Evolutionary conservation across 2,888 invertebrate genomes (phyloP).

Genomic region (Branchinecta sandiegonensis): DNA sequence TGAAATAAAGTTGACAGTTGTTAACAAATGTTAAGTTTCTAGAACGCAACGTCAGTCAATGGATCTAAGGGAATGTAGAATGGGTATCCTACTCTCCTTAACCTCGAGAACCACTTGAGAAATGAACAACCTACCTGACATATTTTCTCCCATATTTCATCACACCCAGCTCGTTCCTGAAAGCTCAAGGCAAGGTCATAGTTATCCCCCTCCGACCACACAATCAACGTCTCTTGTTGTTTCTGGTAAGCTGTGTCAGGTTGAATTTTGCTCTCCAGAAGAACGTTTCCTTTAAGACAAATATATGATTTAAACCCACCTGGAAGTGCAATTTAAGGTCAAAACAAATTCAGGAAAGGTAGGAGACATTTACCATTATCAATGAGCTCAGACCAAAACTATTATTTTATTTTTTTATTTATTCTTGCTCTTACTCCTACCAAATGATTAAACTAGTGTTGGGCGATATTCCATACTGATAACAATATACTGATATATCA

Average conservation of each 20-base stretch:
- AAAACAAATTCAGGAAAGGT: too few species aligned
- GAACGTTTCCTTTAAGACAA: constrained; percentile 47
- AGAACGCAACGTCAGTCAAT: neutral
- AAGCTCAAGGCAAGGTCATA: constrained; percentile 98
- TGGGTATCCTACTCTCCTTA: constrained; percentile 11
- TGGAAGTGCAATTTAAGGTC: too few species aligned
- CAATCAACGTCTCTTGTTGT: constrained; percentile 97
- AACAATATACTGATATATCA: too few species aligned
- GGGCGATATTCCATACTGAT: too few species aligned
- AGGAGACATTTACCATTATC: too few species aligned
- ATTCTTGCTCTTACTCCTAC: too few species aligned
- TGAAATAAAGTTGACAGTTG: too few species aligned
- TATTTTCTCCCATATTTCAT: constrained; percentile 99
- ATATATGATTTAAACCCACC: too few species aligned
- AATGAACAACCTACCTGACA: constrained; percentile 56
- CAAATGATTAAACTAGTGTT: too few species aligned
- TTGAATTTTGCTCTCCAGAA: constrained; percentile 94
- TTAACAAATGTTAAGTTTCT: too few species aligned
- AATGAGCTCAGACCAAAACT: too few species aligned
- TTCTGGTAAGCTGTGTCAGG: constrained; percentile 98
- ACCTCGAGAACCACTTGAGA: neutral
- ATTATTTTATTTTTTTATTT: too few species aligned
- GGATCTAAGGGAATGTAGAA: neutral
- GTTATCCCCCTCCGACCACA: constrained; percentile 99
- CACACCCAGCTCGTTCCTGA: constrained; percentile 99